Evolutionary conservation across 2,797 vertebrate species (phyloP).

Genomic region (Pseudotriccus pelzelni): DNA sequence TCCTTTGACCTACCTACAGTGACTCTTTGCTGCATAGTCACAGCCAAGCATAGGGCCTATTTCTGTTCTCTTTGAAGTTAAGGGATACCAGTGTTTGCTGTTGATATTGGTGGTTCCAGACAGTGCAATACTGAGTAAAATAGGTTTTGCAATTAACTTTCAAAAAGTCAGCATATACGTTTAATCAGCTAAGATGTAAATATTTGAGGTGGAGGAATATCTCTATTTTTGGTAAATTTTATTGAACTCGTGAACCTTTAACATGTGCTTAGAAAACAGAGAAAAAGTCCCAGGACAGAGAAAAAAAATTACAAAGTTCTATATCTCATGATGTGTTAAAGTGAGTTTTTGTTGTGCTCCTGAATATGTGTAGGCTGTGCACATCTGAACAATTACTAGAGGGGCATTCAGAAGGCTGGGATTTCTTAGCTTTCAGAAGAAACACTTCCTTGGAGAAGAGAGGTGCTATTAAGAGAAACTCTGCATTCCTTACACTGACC

Average conservation of each 20-base stretch:
- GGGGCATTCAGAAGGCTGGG: neutral
- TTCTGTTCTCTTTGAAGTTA: neutral
- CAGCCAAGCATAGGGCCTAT: neutral
- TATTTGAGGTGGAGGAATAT: neutral
- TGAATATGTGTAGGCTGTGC: neutral
- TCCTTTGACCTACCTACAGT: neutral
- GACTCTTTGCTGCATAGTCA: neutral
- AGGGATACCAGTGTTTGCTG: neutral
- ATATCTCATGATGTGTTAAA: rapidly evolving
- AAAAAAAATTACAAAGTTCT: neutral
- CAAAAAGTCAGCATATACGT: neutral
- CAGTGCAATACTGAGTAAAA: neutral
- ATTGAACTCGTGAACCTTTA: neutral
- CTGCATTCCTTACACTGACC: neutral
- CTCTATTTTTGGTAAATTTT: neutral
- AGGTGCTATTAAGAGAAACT: neutral
- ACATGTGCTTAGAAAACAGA: neutral
- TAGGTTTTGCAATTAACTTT: neutral
- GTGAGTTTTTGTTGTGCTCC: neutral
- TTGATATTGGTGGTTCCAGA: neutral
- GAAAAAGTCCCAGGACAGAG: neutral
- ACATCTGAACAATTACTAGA: neutral
- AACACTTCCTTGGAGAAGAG: neutral
- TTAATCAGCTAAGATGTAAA: neutral
- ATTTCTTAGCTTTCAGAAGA: neutral